These are phyloP conservation scores for Hirtodrosophila confusa DNA, from an alignment of 2,888 invertebrate genomes.

Conservation along the genomic window DNA sequence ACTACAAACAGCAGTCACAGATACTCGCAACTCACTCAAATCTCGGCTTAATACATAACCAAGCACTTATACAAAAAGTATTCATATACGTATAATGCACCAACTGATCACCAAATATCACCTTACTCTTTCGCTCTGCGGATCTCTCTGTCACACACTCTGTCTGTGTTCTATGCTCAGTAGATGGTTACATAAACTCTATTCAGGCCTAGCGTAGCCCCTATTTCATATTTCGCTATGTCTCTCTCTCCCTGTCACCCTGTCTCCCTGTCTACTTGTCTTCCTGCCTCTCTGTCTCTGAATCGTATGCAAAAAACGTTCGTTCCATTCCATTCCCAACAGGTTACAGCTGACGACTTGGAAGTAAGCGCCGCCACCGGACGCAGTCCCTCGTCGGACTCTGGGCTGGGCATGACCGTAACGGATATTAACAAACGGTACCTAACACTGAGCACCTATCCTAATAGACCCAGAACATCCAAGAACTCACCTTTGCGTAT, in stretches of 20 bases:
- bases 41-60: conserved; percentile 32
- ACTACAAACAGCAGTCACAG: conserved; percentile 33
- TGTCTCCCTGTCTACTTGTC: conserved; percentile 22
- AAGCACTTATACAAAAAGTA: conserved; percentile 30
- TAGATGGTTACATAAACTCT: conserved; percentile 23
- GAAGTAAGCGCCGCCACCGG: conserved; percentile 86
- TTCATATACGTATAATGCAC: conserved; percentile 26
- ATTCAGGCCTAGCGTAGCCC: conserved; percentile 23
- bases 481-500: conserved; percentile 53
- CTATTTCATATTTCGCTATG: conserved; percentile 36
- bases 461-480: conserved; percentile 37
- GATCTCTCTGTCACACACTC: conserved; percentile 14
- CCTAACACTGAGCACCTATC: conserved; percentile 51
- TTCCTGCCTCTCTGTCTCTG: conserved; percentile 51
- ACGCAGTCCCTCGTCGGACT: conserved; percentile 96
- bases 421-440: conserved; percentile 91
- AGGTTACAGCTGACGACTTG: conserved; percentile 84
- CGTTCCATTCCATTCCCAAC: conserved; percentile 76
- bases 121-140: conserved; percentile 11
- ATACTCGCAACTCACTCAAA: conserved; percentile 33
- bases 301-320: conserved; percentile 73
- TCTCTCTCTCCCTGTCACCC: conserved; percentile 11
- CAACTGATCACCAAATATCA: conserved; percentile 34
- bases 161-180: conserved; percentile 17
- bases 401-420: conserved; percentile 95